Percentiles rank a stretch among this genome's conserved stretches.
These are phyloP conservation scores for Silurus meridionalis DNA, from an alignment of 2,113 vertebrate genomes.

Conservation along the genomic window DNA sequence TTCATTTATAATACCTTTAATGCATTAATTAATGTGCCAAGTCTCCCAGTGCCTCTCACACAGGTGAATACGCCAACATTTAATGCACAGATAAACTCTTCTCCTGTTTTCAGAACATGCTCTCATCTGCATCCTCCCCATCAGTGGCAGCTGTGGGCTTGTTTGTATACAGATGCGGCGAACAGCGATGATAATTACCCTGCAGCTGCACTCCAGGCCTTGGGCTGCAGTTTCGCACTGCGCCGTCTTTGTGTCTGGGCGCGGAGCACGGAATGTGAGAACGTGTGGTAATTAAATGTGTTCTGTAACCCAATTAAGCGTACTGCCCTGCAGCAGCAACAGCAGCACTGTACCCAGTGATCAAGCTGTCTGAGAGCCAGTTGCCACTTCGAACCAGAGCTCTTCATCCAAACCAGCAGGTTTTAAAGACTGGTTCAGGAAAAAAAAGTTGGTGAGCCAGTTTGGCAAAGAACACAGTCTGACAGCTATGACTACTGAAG, in stretches of 20 bases:
- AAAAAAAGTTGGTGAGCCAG: neutral
- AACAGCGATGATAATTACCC: slow-evolving; percentile 72
- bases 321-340: slow-evolving; percentile 43
- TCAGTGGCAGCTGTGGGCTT: slow-evolving; percentile 74
- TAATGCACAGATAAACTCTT: neutral
- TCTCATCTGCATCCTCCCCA: slow-evolving; percentile 61
- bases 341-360: neutral
- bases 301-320: slow-evolving; percentile 73
- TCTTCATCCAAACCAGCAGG: slow-evolving; percentile 6
- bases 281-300: slow-evolving; percentile 72
- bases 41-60: neutral
- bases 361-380: slow-evolving; percentile 10
- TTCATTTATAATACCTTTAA: neutral
- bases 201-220: slow-evolving; percentile 69
- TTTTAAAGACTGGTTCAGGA: slow-evolving; percentile 29
- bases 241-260: slow-evolving; percentile 45
- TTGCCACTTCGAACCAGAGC: neutral
- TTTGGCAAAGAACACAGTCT: slow-evolving; percentile 13
- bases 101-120: slow-evolving; percentile 52
- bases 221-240: slow-evolving; percentile 58
- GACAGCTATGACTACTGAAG: neutral
- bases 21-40: neutral
- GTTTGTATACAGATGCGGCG: slow-evolving; percentile 78
- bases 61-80: slow-evolving; percentile 21
- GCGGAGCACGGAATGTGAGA: slow-evolving; percentile 67